Conservation (phyloP, 2,888 invertebrate species). For the Metacarcinus magister region DNA sequence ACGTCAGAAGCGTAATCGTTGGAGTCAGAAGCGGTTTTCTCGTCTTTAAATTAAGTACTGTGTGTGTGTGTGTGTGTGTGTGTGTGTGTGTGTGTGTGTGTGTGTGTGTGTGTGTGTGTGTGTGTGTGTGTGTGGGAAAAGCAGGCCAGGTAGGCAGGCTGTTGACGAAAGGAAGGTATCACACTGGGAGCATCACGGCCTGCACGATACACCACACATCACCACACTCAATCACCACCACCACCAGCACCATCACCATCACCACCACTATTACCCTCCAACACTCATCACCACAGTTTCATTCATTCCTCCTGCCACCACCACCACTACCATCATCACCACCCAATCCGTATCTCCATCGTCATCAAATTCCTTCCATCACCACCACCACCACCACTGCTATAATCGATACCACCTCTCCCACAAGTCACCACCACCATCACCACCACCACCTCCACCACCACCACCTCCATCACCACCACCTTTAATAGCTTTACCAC, state of each 20-base stretch:
- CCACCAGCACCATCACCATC: neutral
- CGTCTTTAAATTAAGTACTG: neutral
- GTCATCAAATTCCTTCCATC: neutral
- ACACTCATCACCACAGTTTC: neutral
- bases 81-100: no score
- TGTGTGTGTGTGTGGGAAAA: no score
- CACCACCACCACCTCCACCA: neutral
- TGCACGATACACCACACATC: neutral
- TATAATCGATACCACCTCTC: no score
- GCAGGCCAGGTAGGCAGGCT: no score
- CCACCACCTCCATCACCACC: neutral
- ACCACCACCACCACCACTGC: neutral
- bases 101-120: no score
- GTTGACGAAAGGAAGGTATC: neutral
- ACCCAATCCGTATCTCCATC: neutral
- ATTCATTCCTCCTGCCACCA: neutral
- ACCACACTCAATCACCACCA: neutral
- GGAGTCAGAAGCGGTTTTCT: neutral
- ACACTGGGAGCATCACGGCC: conserved; percentile 16
- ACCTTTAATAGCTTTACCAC: neutral
- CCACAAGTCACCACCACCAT: neutral
- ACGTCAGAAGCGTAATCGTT: neutral
- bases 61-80: neutral
- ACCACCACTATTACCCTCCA: neutral
- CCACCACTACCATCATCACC: neutral